Evolutionary conservation across 1,140 invertebrate genomes (phyloP).

Genomic region (Cyrtorhinus lividipennis): DNA sequence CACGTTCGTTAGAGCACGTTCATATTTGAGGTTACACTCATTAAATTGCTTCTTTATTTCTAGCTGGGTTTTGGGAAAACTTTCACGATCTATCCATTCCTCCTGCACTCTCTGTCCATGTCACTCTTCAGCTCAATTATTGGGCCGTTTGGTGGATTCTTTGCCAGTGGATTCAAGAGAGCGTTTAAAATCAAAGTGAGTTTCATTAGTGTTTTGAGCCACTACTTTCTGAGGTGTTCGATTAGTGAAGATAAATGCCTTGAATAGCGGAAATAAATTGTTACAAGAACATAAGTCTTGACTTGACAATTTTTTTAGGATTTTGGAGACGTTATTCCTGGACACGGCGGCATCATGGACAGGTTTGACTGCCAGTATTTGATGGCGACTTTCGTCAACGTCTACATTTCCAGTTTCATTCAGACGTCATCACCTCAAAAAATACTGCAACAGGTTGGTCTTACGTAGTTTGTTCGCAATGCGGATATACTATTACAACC

Average conservation of each 20-base stretch:
- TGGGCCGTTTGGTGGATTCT: constrained; percentile 98
- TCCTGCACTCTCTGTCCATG: constrained; percentile 86
- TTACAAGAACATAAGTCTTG: too few species aligned
- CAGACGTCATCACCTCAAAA: constrained; percentile 63
- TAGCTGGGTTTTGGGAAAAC: constrained; percentile 56
- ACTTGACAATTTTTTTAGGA: constrained; percentile 56
- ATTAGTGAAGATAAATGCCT: too few species aligned
- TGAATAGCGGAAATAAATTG: too few species aligned
- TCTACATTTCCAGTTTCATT: constrained; percentile 95
- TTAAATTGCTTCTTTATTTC: constrained; percentile 23
- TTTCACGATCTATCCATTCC: constrained; percentile 82
- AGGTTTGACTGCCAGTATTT: constrained; percentile 98
- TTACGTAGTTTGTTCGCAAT: too few species aligned
- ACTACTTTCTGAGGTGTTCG: too few species aligned
- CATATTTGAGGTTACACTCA: too few species aligned
- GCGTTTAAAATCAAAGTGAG: constrained; percentile 96
- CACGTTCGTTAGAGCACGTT: too few species aligned
- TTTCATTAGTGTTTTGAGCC: too few species aligned
- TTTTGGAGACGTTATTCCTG: constrained; percentile 80
- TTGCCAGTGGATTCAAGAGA: constrained; percentile 96
- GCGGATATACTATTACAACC: too few species aligned
- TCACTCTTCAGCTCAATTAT: constrained; percentile 93
- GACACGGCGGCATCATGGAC: constrained; percentile 98
- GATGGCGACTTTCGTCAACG: constrained; percentile 98
- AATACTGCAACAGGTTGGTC: constrained; percentile 52